Percentiles rank a stretch among this genome's conserved stretches.
Evolutionary conservation across 2,888 invertebrate genomes (phyloP).

Genomic region (Platynereis dumerilii): DNA sequence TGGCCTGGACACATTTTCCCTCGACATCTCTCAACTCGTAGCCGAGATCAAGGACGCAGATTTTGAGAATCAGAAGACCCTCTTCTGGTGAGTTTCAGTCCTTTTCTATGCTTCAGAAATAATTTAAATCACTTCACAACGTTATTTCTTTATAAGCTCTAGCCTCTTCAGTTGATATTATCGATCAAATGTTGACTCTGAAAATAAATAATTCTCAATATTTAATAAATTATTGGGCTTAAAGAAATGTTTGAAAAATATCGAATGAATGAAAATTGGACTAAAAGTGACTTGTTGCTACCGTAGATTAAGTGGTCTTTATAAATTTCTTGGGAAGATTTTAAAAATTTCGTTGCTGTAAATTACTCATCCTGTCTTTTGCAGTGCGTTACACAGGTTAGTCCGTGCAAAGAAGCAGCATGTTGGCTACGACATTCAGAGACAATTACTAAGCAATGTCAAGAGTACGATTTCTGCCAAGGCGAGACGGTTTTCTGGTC

Average conservation of each 20-base stretch:
- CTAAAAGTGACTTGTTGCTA: no score
- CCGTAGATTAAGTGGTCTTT: no score
- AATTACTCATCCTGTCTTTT: not conserved
- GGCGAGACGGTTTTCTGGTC: constrained; percentile 55
- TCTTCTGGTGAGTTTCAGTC: constrained; percentile 12
- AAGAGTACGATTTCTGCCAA: constrained; percentile 52
- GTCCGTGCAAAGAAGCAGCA: constrained; percentile 23
- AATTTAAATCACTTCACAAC: not conserved
- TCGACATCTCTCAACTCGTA: constrained; percentile 40
- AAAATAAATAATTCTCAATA: no score
- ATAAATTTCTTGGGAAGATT: no score
- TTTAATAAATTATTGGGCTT: no score
- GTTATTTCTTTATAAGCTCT: no score
- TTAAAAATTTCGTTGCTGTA: no score
- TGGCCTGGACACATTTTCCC: constrained; percentile 49
- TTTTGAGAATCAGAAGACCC: not conserved
- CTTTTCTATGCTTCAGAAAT: no score
- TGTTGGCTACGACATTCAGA: constrained; percentile 25
- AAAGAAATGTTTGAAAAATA: no score
- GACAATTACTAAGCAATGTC: constrained; percentile 44
- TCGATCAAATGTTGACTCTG: no score
- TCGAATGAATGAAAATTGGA: no score
- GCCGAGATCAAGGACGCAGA: not conserved
- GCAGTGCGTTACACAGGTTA: constrained; percentile 26
- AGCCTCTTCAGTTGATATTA: no score